phyloP scores from a whole-genome alignment of 2,797 vertebrate genomes.

The Malurus splendens region DNA sequence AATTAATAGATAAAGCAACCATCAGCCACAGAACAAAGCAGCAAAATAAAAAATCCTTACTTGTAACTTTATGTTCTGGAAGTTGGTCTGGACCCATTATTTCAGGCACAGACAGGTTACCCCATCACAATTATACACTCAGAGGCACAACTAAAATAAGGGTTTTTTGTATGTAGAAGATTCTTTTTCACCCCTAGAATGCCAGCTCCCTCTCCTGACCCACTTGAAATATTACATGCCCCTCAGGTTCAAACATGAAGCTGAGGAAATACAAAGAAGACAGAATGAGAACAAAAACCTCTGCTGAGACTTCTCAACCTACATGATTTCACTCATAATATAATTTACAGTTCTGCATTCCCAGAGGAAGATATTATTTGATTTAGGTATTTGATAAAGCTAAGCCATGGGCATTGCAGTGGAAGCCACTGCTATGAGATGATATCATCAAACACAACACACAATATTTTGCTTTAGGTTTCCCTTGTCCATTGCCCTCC shows the following conservation, averaged over 20 bases:
- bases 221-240: constrained; percentile 2
- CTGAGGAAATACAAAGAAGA: background rate
- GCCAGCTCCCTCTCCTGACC: constrained; percentile 37
- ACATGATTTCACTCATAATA: background rate
- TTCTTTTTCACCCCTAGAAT: constrained; percentile 1
- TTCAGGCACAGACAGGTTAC: background rate
- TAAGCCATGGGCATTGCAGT: background rate
- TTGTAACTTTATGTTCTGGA: background rate
- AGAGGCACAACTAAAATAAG: background rate
- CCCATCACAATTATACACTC: background rate
- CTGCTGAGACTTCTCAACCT: background rate
- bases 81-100: background rate
- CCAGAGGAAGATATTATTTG: background rate
- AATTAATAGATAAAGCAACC: background rate
- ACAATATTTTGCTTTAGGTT: rapidly evolving
- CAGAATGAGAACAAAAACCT: background rate
- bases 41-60: background rate
- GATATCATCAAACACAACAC: background rate
- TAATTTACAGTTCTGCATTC: background rate
- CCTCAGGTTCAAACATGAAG: background rate
- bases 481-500: background rate
- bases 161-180: background rate
- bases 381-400: background rate
- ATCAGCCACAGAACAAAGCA: background rate
- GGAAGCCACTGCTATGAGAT: background rate